A percentile compares a stretch with the other conserved stretches of the same genome.
These are phyloP conservation scores for Sebastes flavidus DNA, from an alignment of 2,797 vertebrate species.

Conservation along the genomic window DNA sequence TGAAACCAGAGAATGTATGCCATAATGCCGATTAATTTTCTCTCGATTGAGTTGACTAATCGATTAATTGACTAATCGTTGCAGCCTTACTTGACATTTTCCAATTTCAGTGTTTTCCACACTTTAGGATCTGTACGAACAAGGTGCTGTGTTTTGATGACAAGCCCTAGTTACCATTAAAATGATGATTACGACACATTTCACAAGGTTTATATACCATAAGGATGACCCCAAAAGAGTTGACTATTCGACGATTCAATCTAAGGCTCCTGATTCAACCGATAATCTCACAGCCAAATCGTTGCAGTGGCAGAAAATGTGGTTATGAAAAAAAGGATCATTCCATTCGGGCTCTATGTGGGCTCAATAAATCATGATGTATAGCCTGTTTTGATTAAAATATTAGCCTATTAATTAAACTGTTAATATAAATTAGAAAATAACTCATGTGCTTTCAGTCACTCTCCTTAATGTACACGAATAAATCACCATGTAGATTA, in stretches of 20 bases:
- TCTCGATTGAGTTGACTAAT: background rate
- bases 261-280: too few species aligned
- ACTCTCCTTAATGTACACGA: background rate
- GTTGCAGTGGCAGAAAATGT: too few species aligned
- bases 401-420: too few species aligned
- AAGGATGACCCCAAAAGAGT: too few species aligned
- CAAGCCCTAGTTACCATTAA: background rate
- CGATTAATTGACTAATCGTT: background rate
- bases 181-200: background rate
- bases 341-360: too few species aligned
- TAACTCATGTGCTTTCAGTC: background rate
- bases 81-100: background rate
- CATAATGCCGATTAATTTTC: background rate
- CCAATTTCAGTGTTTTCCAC: accelerated
- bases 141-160: background rate
- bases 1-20: background rate
- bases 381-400: too few species aligned
- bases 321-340: too few species aligned
- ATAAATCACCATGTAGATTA: background rate
- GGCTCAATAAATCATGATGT: too few species aligned
- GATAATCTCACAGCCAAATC: too few species aligned
- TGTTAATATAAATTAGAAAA: too few species aligned
- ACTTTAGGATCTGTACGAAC: background rate
- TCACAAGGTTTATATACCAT: background rate
- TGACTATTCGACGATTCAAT: too few species aligned